A percentile compares a stretch with the other conserved stretches of the same genome.
phyloP scores from a whole-genome alignment of 1,140 invertebrate species.

The Diorhabda sublineata region DNA sequence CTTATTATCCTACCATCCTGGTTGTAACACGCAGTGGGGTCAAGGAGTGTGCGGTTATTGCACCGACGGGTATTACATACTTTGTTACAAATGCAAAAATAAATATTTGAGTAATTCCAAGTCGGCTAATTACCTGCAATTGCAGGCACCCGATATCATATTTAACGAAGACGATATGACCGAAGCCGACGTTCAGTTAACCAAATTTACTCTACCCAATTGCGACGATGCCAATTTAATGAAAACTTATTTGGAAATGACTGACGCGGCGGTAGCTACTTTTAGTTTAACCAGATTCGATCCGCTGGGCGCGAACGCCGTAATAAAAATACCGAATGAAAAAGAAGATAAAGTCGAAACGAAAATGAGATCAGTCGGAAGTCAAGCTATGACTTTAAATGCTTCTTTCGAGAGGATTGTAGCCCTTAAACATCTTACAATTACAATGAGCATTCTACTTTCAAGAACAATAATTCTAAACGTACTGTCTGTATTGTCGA shows the following conservation, averaged over 20 bases:
- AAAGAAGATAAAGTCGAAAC: constrained; percentile 20
- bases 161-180: constrained; percentile 40
- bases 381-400: constrained; percentile 51
- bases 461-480: constrained; percentile 56
- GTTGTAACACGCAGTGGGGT: constrained; percentile 48
- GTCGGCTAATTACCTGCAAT: constrained; percentile 26
- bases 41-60: constrained; percentile 49
- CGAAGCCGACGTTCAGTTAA: constrained; percentile 34
- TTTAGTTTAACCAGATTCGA: constrained; percentile 49
- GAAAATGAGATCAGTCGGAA: constrained; percentile 44
- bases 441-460: constrained; percentile 53
- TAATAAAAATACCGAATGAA: constrained; percentile 43
- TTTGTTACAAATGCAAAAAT: constrained; percentile 53
- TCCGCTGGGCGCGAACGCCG: constrained; percentile 52
- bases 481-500: constrained; percentile 53
- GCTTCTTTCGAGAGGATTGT: constrained; percentile 50
- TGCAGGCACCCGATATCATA: constrained; percentile 42
- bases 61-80: constrained; percentile 47
- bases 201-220: constrained; percentile 34
- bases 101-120: constrained; percentile 43
- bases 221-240: constrained; percentile 36
- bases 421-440: constrained; percentile 52
- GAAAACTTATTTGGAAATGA: constrained; percentile 35
- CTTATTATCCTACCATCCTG: constrained; percentile 48
- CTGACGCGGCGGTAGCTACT: constrained; percentile 44